These are phyloP conservation scores for Hydrolagus affinis DNA, from an alignment of 2,113 vertebrate species.

Conservation along the genomic window DNA sequence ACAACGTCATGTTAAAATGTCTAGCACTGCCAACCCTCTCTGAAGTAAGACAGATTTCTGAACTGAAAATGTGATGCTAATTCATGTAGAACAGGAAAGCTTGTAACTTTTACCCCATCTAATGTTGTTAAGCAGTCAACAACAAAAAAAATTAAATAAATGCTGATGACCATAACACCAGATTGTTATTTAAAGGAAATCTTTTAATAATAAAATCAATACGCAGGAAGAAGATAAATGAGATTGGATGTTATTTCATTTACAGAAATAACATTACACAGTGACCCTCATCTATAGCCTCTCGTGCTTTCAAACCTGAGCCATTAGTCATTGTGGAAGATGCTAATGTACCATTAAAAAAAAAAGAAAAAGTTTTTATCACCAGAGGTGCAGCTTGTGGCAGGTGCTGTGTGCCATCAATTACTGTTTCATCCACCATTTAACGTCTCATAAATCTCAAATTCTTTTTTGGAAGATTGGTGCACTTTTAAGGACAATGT, in stretches of 20 bases:
- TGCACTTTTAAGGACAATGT: constrained; percentile 36
- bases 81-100: background rate
- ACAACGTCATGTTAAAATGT: background rate
- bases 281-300: constrained; percentile 61
- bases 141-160: constrained; percentile 54
- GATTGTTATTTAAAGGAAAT: constrained; percentile 59
- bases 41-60: background rate
- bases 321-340: constrained; percentile 59
- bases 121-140: constrained; percentile 63
- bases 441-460: constrained; percentile 51
- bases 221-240: constrained; percentile 53
- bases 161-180: constrained; percentile 56
- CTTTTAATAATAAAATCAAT: constrained; percentile 47
- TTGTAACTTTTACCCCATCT: constrained; percentile 44
- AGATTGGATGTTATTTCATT: constrained; percentile 47
- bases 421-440: constrained; percentile 50
- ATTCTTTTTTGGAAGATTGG: constrained; percentile 38
- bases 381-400: constrained; percentile 18
- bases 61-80: background rate
- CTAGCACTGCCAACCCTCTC: background rate
- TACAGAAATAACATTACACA: constrained; percentile 50
- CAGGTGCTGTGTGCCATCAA: constrained; percentile 17
- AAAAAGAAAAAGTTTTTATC: constrained; percentile 49
- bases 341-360: constrained; percentile 59
- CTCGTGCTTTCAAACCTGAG: constrained; percentile 49